Percentiles rank a stretch among this genome's conserved stretches.
phyloP scores from a whole-genome alignment of 1,140 invertebrate genomes.

The Orchesella cincta region DNA sequence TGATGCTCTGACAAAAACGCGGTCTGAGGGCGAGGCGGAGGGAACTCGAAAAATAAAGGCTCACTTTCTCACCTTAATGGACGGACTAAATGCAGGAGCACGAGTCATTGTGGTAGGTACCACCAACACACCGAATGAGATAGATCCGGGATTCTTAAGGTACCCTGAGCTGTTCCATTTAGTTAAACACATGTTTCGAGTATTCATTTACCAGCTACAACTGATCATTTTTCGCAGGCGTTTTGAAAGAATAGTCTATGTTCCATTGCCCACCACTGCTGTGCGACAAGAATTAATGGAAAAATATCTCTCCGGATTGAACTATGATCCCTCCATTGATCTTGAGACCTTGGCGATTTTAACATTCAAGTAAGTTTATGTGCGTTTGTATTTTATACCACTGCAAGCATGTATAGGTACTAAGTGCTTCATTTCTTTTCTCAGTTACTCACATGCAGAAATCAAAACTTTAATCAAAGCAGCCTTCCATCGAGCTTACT shows the following conservation, averaged over 20 bases:
- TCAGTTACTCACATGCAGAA: too few relatives aligned
- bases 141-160: background rate
- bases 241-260: background rate
- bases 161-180: background rate
- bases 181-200: background rate
- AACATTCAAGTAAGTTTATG: too few relatives aligned
- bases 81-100: background rate
- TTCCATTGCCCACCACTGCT: background rate
- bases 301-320: too few relatives aligned
- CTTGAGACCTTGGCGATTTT: too few relatives aligned
- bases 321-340: too few relatives aligned
- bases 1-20: background rate
- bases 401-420: too few relatives aligned
- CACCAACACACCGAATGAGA: background rate
- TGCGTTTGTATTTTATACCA: too few relatives aligned
- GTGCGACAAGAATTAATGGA: background rate
- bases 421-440: too few relatives aligned
- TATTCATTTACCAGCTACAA: background rate
- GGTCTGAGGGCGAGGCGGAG: background rate
- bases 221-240: background rate
- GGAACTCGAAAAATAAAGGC: background rate
- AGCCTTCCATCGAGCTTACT: too few relatives aligned
- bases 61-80: background rate
- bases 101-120: background rate
- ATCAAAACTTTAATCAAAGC: too few relatives aligned